Evolutionary conservation across 2,888 invertebrate genomes (phyloP).

Genomic region (Drosophila borealis): DNA sequence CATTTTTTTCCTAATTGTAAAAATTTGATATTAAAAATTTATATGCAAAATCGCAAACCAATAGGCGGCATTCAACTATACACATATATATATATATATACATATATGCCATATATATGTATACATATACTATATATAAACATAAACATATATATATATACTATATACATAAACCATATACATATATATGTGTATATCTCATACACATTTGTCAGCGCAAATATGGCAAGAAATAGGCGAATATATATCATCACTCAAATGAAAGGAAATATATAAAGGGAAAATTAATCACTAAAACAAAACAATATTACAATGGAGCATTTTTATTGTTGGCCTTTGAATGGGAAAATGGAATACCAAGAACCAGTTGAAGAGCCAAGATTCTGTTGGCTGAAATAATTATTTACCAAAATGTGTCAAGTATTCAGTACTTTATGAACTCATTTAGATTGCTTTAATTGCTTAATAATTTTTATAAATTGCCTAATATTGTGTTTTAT

Average conservation of each 20-base stretch:
- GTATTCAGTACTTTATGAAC: slow-evolving; percentile 24
- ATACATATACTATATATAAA: slow-evolving; percentile 28
- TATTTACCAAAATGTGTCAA: background rate
- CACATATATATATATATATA: slow-evolving; percentile 8
- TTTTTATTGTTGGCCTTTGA: slow-evolving; percentile 18
- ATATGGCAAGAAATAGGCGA: slow-evolving; percentile 59
- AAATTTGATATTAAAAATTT: slow-evolving; percentile 77
- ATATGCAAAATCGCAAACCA: slow-evolving; percentile 58
- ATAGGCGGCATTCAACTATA: slow-evolving; percentile 44
- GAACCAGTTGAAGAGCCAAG: background rate
- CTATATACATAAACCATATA: slow-evolving; percentile 11
- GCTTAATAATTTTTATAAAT: slow-evolving; percentile 63
- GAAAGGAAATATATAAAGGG: slow-evolving; percentile 69
- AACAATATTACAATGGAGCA: slow-evolving; percentile 13
- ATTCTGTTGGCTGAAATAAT: background rate
- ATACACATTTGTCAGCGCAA: slow-evolving; percentile 45
- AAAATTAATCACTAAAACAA: slow-evolving; percentile 63
- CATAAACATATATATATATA: slow-evolving; percentile 28
- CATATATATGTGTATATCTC: slow-evolving; percentile 21
- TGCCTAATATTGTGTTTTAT: slow-evolving; percentile 68
- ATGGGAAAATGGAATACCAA: background rate
- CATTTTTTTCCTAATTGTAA: slow-evolving; percentile 78
- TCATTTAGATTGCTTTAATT: slow-evolving; percentile 60
- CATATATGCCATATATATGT: slow-evolving; percentile 4
- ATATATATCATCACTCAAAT: slow-evolving; percentile 70